A percentile compares a stretch with the other conserved stretches of the same genome.
phyloP scores from a whole-genome alignment of 35 echinoderm and acorn worm species.

The Apostichopus japonicus region DNA sequence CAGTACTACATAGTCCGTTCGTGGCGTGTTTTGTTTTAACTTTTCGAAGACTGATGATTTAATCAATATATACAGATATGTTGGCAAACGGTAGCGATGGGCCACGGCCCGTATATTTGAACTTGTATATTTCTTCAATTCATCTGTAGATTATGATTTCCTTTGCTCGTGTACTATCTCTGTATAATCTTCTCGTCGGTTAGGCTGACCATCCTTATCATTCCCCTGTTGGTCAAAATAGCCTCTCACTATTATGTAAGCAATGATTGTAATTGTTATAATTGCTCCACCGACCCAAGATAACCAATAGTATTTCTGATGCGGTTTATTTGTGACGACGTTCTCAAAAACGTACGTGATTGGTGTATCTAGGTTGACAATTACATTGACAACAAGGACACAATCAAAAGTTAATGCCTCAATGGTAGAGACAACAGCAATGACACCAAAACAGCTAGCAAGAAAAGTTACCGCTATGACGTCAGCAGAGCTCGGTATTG shows the following conservation, averaged over 20 bases:
- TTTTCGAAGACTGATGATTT: too few species aligned
- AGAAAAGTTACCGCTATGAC: neutral
- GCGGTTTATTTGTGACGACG: neutral
- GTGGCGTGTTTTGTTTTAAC: too few species aligned
- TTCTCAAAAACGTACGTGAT: neutral
- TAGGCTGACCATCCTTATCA: neutral
- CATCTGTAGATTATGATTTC: neutral
- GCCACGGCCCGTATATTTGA: neutral
- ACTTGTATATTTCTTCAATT: neutral
- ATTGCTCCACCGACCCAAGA: neutral
- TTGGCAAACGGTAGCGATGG: too few species aligned
- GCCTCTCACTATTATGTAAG: neutral
- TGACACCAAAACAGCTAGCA: neutral
- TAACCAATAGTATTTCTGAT: neutral
- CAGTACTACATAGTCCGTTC: too few species aligned
- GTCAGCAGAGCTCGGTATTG: neutral
- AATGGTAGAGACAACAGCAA: neutral
- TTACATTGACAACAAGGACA: neutral
- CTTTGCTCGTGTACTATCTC: neutral
- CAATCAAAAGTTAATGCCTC: neutral
- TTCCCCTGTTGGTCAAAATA: neutral
- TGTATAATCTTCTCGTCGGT: neutral
- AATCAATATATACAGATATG: too few species aligned
- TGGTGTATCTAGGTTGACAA: conserved; percentile 14
- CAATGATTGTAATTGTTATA: neutral